phyloP scores from a whole-genome alignment of 2,888 invertebrate species.

The Hartigia nigra region DNA sequence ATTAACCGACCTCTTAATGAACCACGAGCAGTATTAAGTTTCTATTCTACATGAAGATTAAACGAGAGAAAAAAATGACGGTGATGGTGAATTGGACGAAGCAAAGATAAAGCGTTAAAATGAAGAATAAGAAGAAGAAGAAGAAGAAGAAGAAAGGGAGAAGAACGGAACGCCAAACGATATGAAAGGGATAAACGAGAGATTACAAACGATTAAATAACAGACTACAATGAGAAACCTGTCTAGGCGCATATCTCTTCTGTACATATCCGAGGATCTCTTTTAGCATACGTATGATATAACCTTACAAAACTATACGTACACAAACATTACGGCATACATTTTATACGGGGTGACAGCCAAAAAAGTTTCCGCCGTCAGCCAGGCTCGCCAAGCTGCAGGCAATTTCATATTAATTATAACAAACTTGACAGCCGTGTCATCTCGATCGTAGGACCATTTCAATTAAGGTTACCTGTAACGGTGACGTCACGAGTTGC shows the following conservation, averaged over 20 bases:
- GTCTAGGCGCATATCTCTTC: constrained; percentile 42
- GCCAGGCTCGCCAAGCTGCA: constrained; percentile 25
- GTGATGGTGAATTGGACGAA: constrained; percentile 8
- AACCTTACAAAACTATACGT: not conserved
- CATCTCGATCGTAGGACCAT: not conserved
- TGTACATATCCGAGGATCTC: constrained; percentile 51
- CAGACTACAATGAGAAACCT: constrained; percentile 6
- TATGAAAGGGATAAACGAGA: not conserved
- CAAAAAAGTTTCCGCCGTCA: constrained; percentile 17
- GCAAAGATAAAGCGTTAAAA: not conserved
- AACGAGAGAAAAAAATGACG: constrained; percentile 20
- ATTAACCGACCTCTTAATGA: constrained; percentile 42
- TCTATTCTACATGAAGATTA: constrained; percentile 36
- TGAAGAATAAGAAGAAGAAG: constrained; percentile 12
- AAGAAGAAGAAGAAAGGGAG: constrained; percentile 14
- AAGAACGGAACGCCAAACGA: not conserved
- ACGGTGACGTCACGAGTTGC: not conserved
- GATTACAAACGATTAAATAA: not conserved
- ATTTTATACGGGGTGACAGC: constrained; percentile 19
- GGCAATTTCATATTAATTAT: not conserved
- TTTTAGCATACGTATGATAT: not conserved
- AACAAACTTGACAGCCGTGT: not conserved
- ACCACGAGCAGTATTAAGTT: constrained; percentile 51
- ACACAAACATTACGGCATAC: not conserved
- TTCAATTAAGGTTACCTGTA: not conserved